Percentiles rank a stretch among this genome's conserved stretches.
Evolutionary conservation across 2,797 vertebrate species (phyloP).

Genomic region (Hephaestus fuliginosus): DNA sequence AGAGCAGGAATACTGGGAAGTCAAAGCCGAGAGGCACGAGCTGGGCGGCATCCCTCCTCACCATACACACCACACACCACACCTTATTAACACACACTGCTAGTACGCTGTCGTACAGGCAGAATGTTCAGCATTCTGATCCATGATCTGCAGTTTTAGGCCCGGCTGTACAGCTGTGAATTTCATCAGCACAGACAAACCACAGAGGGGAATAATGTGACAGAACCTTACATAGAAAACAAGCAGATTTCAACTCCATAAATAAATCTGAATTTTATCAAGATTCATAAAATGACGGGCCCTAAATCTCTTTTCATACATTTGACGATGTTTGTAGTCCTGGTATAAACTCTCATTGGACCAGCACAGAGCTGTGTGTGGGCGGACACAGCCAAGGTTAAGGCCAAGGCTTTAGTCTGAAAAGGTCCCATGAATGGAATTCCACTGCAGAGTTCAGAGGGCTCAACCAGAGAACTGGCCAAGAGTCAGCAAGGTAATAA

Average conservation of each 20-base stretch:
- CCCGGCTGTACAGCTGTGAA: neutral
- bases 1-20: constrained; percentile 24
- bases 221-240: neutral
- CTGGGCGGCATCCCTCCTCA: constrained; percentile 1
- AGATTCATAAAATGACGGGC: too few species aligned
- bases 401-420: constrained; percentile 25
- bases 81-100: constrained; percentile 23
- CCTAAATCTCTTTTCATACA: neutral
- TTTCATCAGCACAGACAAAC: neutral
- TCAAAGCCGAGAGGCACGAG: neutral
- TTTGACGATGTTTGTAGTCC: neutral
- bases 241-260: neutral
- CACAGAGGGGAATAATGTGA: neutral
- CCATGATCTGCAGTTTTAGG: neutral
- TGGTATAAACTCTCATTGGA: constrained; percentile 2
- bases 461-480: constrained; percentile 29
- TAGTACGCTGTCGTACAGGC: neutral
- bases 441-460: constrained; percentile 37
- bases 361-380: neutral
- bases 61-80: constrained; percentile 12
- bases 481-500: constrained; percentile 42
- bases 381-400: constrained; percentile 19
- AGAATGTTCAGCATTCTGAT: constrained; percentile 39
- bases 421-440: constrained; percentile 54
- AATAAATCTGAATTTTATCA: neutral